phyloP scores from a whole-genome alignment of 2,113 vertebrate species.

The Colinus virginianus region DNA sequence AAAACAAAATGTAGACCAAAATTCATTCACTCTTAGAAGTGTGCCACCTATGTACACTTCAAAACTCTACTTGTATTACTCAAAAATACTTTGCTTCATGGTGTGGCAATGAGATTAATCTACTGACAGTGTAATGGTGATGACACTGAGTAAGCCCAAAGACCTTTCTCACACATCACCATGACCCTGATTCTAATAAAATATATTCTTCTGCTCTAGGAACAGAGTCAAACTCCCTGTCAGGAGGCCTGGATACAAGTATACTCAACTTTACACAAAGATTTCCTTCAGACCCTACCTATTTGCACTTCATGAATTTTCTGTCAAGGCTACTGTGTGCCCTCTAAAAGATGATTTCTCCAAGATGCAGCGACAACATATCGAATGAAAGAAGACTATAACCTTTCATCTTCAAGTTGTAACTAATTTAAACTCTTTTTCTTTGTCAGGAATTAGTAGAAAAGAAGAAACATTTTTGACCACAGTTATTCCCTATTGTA shows the following conservation, averaged over 20 bases:
- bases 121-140: neutral
- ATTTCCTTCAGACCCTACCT: neutral
- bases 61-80: neutral
- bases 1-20: neutral
- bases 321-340: neutral
- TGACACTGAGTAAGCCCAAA: neutral
- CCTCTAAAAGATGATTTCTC: neutral
- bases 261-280: neutral
- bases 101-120: neutral
- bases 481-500: neutral
- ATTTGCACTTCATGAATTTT: neutral
- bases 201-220: neutral
- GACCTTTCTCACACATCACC: neutral
- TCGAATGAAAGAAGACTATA: neutral
- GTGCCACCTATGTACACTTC: neutral
- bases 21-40: neutral
- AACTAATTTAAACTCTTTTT: neutral
- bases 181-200: neutral
- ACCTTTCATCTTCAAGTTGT: neutral
- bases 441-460: neutral
- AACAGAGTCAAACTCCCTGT: neutral
- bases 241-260: neutral
- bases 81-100: neutral
- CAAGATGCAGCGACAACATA: rapidly evolving
- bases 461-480: neutral